phyloP scores from a whole-genome alignment of 2,113 vertebrate genomes.

The Tachuris rubrigastra region DNA sequence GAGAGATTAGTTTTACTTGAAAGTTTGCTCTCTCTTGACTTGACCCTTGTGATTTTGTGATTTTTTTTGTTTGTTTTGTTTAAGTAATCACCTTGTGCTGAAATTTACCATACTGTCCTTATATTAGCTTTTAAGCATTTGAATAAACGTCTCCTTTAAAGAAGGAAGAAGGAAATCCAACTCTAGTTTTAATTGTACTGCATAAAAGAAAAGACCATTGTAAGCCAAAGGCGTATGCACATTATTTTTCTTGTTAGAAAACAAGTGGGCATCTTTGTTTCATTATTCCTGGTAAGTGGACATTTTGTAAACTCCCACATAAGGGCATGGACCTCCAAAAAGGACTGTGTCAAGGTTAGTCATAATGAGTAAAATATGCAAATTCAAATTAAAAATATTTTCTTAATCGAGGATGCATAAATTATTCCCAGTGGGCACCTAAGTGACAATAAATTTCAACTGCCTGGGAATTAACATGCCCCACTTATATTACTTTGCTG shows the following conservation, averaged over 20 bases:
- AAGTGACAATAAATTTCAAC: slow-evolving; percentile 64
- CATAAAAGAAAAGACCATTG: fast-evolving
- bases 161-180: background rate
- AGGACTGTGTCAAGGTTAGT: slow-evolving; percentile 66
- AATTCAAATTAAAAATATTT: slow-evolving; percentile 73
- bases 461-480: slow-evolving; percentile 62
- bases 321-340: slow-evolving; percentile 39
- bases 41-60: background rate
- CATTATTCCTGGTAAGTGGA: background rate
- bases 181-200: background rate
- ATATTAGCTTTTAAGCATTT: background rate
- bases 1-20: background rate
- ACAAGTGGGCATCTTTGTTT: background rate
- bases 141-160: background rate
- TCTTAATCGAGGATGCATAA: slow-evolving; percentile 68
- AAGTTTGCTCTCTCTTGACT: background rate
- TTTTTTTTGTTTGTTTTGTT: background rate
- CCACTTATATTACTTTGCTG: slow-evolving; percentile 64
- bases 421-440: slow-evolving; percentile 64
- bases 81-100: background rate
- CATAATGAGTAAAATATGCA: slow-evolving; percentile 68
- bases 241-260: background rate
- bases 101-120: background rate
- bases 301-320: slow-evolving; percentile 30
- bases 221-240: background rate